Percentiles rank a stretch among this genome's conserved stretches.
These are phyloP conservation scores for Darevskia nairensis DNA, from an alignment of 2,797 vertebrate species.

Conservation along the genomic window DNA sequence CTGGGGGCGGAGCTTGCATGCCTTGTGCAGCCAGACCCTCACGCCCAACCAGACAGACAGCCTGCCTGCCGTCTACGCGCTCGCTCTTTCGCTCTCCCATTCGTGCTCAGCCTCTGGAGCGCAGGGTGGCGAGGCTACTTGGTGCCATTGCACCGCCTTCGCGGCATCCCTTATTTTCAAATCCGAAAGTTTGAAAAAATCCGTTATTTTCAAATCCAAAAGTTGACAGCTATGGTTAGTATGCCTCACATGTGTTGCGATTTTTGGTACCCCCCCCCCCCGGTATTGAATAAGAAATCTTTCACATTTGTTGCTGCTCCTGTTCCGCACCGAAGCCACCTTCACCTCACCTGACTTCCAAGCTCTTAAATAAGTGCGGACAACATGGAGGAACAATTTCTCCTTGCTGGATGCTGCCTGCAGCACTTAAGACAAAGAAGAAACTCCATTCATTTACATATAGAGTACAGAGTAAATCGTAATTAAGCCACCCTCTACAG, in stretches of 20 bases:
- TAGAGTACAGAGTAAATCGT: conserved; percentile 61
- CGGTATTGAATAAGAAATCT: not conserved
- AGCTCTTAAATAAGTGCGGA: conserved; percentile 13
- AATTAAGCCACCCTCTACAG: conserved; percentile 68
- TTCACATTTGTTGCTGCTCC: not conserved
- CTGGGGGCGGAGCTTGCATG: no score
- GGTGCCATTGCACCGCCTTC: no score
- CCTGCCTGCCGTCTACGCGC: no score
- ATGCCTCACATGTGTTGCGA: not conserved
- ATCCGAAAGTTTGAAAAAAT: no score
- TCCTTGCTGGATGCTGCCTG: not conserved
- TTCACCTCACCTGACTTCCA: not conserved
- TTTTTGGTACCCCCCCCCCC: not conserved
- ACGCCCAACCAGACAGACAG: no score
- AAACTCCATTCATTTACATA: conserved; percentile 63
- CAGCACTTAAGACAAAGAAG: conserved; percentile 20
- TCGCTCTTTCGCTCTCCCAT: no score
- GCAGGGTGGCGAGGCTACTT: no score
- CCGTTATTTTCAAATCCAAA: no score
- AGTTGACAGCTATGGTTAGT: no score
- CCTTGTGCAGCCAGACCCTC: no score
- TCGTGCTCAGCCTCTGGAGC: no score
- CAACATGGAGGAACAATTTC: not conserved
- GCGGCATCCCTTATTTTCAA: no score
- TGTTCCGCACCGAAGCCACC: not conserved